Evolutionary conservation across 2,888 invertebrate genomes (phyloP).

Genomic region (Lasioglossum morio): DNA sequence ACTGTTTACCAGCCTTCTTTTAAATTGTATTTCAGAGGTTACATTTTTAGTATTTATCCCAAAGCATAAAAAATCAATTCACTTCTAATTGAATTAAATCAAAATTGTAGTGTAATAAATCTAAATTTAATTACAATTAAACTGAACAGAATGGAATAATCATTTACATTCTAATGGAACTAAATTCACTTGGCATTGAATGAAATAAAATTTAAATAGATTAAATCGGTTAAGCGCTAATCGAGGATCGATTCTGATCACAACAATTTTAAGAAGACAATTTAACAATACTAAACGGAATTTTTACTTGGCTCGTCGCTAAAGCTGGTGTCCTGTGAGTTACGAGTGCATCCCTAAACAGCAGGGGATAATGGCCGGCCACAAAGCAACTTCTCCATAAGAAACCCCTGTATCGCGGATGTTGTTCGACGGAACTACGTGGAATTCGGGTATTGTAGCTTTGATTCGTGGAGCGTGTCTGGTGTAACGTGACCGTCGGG

Average conservation of each 20-base stretch:
- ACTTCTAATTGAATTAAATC: not conserved
- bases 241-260: not conserved
- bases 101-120: not conserved
- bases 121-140: no score
- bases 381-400: not conserved
- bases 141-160: no score
- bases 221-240: not conserved
- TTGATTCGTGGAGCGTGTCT: slow-evolving; percentile 26
- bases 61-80: not conserved
- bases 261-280: no score
- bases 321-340: not conserved
- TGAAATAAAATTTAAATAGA: not conserved
- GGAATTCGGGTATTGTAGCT: slow-evolving; percentile 19
- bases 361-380: not conserved
- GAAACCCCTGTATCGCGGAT: not conserved
- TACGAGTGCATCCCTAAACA: not conserved
- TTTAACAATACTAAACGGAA: no score
- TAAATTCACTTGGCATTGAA: not conserved
- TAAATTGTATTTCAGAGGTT: not conserved
- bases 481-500: slow-evolving; percentile 34
- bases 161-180: not conserved
- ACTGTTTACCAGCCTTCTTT: not conserved
- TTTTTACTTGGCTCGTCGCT: no score
- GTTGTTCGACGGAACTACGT: not conserved
- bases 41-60: not conserved